Conservation (phyloP, 2,113 vertebrate species). For the Formicarius rufipectus region DNA sequence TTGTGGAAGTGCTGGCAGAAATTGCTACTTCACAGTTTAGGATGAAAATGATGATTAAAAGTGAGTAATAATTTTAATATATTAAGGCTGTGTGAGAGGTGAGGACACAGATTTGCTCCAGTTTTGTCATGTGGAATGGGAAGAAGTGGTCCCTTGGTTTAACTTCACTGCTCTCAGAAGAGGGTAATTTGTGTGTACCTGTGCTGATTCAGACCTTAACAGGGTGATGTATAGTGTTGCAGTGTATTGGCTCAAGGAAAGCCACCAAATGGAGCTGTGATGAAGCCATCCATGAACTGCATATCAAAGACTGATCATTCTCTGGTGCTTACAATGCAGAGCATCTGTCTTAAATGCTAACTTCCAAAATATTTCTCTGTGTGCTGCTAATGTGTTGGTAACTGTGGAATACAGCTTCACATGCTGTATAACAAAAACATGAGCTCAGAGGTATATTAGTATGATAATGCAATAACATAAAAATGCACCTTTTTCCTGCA, state of each 20-base stretch:
- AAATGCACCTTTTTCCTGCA: not conserved
- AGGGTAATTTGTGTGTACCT: not conserved
- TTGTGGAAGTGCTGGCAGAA: not conserved
- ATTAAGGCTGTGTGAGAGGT: not conserved
- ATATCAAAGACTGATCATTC: not conserved
- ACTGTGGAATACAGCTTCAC: not conserved
- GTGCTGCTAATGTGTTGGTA: not conserved
- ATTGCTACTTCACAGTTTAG: not conserved
- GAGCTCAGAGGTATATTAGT: not conserved
- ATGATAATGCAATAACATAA: not conserved
- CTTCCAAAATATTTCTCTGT: constrained; percentile 11
- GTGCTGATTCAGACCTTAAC: not conserved
- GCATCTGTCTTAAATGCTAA: not conserved
- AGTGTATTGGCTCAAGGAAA: not conserved
- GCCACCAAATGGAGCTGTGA: not conserved
- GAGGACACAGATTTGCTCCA: not conserved
- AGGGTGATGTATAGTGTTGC: not conserved
- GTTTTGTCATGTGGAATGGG: not conserved
- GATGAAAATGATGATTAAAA: not conserved
- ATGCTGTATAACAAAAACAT: not conserved
- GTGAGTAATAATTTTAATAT: not conserved
- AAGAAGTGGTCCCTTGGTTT: not conserved
- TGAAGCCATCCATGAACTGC: not conserved
- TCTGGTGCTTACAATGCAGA: not conserved
- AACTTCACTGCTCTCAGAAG: not conserved